phyloP scores from a whole-genome alignment of 2,888 invertebrate species.

The Bimastos eiseni region DNA sequence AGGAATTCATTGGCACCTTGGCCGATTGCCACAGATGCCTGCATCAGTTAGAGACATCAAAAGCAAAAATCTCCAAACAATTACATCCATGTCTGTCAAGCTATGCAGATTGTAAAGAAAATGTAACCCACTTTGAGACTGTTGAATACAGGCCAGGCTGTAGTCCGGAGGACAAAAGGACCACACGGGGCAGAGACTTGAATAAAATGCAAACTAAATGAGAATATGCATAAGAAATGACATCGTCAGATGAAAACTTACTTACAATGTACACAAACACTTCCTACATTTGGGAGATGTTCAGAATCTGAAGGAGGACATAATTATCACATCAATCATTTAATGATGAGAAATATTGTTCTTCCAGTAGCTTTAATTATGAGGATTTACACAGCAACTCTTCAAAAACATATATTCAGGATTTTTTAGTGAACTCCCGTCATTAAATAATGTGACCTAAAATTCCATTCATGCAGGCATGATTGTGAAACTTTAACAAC shows the following conservation, averaged over 20 bases:
- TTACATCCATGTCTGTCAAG: not conserved
- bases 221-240: too few species aligned
- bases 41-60: not conserved
- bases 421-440: too few species aligned
- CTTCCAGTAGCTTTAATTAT: too few species aligned
- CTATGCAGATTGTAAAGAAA: not conserved
- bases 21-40: not conserved
- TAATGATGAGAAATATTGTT: too few species aligned
- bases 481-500: not conserved
- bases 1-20: not conserved
- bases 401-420: too few species aligned
- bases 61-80: not conserved
- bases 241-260: not conserved
- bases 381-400: too few species aligned
- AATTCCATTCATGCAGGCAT: not conserved
- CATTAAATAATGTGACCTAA: too few species aligned
- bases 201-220: not conserved
- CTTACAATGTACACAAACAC: not conserved
- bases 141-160: not conserved
- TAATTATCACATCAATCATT: not conserved
- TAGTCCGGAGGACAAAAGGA: not conserved
- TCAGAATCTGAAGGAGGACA: not conserved
- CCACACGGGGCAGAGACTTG: not conserved
- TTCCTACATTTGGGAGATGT: not conserved
- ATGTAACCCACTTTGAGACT: not conserved